phyloP scores from a whole-genome alignment of 2,797 vertebrate species.

The Uromys caudimaculatus region DNA sequence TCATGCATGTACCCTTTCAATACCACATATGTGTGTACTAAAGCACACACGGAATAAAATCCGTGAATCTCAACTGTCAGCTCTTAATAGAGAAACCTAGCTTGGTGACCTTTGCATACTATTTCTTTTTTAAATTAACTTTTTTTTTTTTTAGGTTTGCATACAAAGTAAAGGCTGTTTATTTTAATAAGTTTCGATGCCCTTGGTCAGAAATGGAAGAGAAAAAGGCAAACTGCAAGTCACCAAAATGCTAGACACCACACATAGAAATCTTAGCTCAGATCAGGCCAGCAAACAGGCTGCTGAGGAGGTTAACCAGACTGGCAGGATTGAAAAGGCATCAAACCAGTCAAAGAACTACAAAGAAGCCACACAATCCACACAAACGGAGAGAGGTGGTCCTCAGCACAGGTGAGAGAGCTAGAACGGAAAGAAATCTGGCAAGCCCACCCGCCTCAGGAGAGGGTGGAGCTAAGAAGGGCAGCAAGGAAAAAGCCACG shows the following conservation, averaged over 20 bases:
- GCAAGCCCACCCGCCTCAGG: neutral
- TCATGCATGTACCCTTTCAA: neutral
- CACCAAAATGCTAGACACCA: conserved; percentile 14
- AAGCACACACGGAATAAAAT: neutral
- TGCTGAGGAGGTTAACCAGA: neutral
- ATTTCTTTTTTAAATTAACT: neutral
- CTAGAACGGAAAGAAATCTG: neutral
- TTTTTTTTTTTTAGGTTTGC: neutral
- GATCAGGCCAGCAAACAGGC: neutral
- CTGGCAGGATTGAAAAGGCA: conserved; percentile 20
- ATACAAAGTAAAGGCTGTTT: neutral
- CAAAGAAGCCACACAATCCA: conserved; percentile 25
- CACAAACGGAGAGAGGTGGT: neutral
- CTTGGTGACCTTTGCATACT: neutral
- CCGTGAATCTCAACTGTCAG: neutral
- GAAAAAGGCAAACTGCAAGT: neutral
- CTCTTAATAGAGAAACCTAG: neutral
- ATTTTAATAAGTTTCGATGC: conserved; percentile 43
- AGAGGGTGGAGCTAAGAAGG: neutral
- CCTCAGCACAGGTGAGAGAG: neutral
- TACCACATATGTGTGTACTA: neutral
- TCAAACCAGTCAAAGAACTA: neutral
- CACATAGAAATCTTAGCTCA: conserved; percentile 35
- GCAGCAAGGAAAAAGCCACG: neutral
- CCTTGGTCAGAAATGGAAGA: neutral